Percentiles rank a stretch among this genome's conserved stretches.
These are phyloP conservation scores for Lethrus apterus DNA, from an alignment of 1,140 invertebrate species.

Conservation along the genomic window DNA sequence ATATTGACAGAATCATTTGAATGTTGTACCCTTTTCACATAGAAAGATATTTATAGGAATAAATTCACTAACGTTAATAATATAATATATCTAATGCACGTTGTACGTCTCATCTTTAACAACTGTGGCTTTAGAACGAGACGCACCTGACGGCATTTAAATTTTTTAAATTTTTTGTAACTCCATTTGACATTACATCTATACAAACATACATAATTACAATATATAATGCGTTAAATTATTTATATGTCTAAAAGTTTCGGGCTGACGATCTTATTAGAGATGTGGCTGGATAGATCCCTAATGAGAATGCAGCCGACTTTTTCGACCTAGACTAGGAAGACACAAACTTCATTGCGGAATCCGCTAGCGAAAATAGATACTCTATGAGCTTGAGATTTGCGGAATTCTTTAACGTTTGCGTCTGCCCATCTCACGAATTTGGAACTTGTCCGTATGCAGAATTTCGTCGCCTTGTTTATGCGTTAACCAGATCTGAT, in stretches of 20 bases:
- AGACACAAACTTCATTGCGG: too few relatives aligned
- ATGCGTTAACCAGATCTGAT: too few relatives aligned
- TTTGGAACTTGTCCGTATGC: too few relatives aligned
- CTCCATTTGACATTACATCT: conserved; percentile 29
- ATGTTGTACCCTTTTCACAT: conserved; percentile 42
- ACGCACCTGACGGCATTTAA: conserved; percentile 2
- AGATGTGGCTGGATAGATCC: conserved; percentile 41
- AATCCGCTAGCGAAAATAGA: too few relatives aligned
- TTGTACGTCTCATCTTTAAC: conserved; percentile 3
- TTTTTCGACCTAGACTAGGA: too few relatives aligned
- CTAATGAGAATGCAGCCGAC: conserved; percentile 36
- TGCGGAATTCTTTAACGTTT: too few relatives aligned
- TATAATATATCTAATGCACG: conserved; percentile 14
- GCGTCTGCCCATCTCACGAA: too few relatives aligned
- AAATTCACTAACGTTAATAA: conserved; percentile 25
- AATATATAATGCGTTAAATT: conserved; percentile 16
- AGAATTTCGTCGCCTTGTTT: too few relatives aligned
- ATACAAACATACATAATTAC: conserved; percentile 35
- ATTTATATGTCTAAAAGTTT: conserved; percentile 14
- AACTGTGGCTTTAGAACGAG: conserved; percentile 3
- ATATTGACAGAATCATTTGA: conserved; percentile 41
- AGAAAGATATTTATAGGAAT: conserved; percentile 33
- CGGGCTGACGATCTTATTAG: conserved; percentile 30
- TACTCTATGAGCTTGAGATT: too few relatives aligned
- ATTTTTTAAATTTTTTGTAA: conserved; percentile 6